Conservation (phyloP, 2,113 vertebrate genomes). For the Gallinago undulata region DNA sequence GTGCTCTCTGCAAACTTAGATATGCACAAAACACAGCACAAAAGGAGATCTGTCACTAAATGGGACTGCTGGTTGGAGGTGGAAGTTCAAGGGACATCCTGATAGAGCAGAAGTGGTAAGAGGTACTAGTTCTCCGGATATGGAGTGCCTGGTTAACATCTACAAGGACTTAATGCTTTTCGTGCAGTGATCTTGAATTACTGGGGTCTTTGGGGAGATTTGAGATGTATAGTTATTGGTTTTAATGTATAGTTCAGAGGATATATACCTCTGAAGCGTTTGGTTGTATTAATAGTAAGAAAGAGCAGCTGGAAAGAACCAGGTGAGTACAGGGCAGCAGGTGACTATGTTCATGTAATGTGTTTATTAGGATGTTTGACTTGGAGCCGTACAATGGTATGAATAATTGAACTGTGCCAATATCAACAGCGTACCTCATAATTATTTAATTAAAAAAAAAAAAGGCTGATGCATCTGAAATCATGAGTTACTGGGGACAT, state of each 20-base stretch:
- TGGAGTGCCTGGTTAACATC: background rate
- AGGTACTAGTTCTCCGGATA: background rate
- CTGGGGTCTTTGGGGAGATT: background rate
- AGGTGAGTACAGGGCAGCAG: background rate
- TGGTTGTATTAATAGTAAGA: background rate
- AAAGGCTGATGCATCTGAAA: constrained; percentile 8
- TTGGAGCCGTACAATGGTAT: constrained; percentile 14
- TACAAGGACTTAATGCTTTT: background rate
- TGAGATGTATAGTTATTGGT: background rate
- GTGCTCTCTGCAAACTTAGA: background rate
- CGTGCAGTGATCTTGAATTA: background rate
- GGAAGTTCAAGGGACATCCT: background rate
- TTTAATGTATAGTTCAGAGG: background rate
- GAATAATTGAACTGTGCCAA: constrained; percentile 57
- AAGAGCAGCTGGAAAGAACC: background rate
- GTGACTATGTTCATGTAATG: background rate
- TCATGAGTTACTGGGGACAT: background rate
- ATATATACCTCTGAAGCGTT: background rate
- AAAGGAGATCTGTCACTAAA: background rate
- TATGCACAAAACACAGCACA: background rate
- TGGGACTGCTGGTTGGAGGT: background rate
- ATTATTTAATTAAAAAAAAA: constrained; percentile 9
- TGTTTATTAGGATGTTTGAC: constrained; percentile 29
- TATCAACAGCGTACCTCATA: constrained; percentile 44
- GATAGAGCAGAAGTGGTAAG: background rate